These are phyloP conservation scores for Lochmaea crataegi DNA, from an alignment of 2,888 invertebrate genomes.

Conservation along the genomic window DNA sequence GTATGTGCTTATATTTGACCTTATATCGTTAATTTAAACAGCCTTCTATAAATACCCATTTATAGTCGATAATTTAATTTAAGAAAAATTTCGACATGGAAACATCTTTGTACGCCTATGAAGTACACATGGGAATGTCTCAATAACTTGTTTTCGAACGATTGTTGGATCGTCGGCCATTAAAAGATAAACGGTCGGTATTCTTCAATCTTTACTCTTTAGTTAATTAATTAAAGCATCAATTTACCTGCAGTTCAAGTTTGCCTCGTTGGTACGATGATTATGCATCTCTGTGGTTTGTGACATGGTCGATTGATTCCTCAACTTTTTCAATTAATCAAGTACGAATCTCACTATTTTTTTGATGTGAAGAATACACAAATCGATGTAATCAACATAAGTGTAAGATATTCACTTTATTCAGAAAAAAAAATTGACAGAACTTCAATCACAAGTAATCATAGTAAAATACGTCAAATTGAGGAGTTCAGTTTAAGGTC, in stretches of 20 bases:
- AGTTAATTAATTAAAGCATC: conserved; percentile 38
- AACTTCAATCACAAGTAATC: no score
- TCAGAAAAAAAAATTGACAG: not conserved
- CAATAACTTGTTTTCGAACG: conserved; percentile 22
- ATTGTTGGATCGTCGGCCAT: conserved; percentile 23
- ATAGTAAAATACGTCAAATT: no score
- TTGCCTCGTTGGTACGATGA: conserved; percentile 12
- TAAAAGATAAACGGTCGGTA: conserved; percentile 34
- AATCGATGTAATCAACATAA: not conserved
- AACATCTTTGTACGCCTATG: not conserved
- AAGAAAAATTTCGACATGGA: not conserved
- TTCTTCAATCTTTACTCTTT: conserved; percentile 22
- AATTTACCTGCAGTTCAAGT: conserved; percentile 31
- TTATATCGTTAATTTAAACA: not conserved
- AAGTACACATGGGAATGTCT: conserved; percentile 11
- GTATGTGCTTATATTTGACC: not conserved
- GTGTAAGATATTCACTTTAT: not conserved
- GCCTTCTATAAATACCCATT: not conserved
- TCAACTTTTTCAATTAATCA: not conserved
- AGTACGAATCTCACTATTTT: not conserved
- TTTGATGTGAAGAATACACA: not conserved
- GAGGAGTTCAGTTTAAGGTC: no score
- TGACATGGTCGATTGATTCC: conserved; percentile 8
- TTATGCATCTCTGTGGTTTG: not conserved
- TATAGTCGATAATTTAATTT: not conserved